phyloP scores from a whole-genome alignment of 2,888 invertebrate species.

The Tuberolachnus salignus region DNA sequence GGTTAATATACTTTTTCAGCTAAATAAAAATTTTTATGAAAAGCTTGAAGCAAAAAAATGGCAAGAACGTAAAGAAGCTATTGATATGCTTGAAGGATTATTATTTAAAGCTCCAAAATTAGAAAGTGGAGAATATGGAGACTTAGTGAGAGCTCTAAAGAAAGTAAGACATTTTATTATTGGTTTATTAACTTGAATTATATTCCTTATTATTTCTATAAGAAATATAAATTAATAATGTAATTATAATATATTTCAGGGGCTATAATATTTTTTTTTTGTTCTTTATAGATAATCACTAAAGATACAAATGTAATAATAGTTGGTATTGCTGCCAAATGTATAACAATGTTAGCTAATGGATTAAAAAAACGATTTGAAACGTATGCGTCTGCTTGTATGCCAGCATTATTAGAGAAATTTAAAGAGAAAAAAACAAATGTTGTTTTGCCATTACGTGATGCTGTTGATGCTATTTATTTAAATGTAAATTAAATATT shows the following conservation, averaged over 20 bases:
- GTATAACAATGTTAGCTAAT: constrained; percentile 79
- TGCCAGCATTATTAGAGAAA: constrained; percentile 85
- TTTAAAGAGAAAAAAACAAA: constrained; percentile 96
- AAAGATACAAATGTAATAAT: constrained; percentile 96
- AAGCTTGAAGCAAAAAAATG: constrained; percentile 94
- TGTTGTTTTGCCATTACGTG: constrained; percentile 84
- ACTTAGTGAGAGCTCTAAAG: constrained; percentile 83
- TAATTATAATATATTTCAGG: too few species aligned
- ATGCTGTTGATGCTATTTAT: constrained; percentile 89
- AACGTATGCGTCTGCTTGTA: constrained; percentile 78
- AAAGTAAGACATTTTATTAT: constrained; percentile 68
- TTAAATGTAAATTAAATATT: constrained; percentile 69
- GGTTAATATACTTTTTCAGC: constrained; percentile 88
- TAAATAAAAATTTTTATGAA: constrained; percentile 95
- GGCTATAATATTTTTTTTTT: not conserved
- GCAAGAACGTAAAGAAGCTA: constrained; percentile 92
- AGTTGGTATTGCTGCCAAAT: constrained; percentile 84
- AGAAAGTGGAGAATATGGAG: constrained; percentile 91
- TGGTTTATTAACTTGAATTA: not conserved
- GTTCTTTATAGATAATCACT: constrained; percentile 72
- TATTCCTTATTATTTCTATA: not conserved
- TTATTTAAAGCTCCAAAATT: constrained; percentile 79
- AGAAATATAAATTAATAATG: too few species aligned
- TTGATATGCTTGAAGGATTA: constrained; percentile 81
- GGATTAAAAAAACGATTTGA: constrained; percentile 89